phyloP scores from a whole-genome alignment of 2,113 vertebrate genomes.

The Corythornis cristatus region DNA sequence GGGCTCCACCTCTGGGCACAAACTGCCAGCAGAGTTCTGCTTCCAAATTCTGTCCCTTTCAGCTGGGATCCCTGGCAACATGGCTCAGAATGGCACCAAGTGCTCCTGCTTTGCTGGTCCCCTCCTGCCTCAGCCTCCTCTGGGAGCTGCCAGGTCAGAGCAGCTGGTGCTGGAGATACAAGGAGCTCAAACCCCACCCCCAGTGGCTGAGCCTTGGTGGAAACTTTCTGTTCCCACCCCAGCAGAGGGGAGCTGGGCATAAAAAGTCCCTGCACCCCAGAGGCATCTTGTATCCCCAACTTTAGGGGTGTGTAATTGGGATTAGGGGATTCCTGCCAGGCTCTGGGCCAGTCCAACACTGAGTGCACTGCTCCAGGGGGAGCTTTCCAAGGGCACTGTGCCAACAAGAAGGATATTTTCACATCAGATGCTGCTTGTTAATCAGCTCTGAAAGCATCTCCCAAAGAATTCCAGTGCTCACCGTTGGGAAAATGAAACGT shows the following conservation, averaged over 20 bases:
- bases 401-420: not conserved
- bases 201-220: not conserved
- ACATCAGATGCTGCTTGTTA: not conserved
- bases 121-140: not conserved
- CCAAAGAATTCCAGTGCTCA: not conserved
- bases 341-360: not conserved
- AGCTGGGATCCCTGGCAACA: not conserved
- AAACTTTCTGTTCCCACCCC: not conserved
- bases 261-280: not conserved
- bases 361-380: not conserved
- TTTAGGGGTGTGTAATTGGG: not conserved
- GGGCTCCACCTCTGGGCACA: not conserved
- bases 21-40: not conserved
- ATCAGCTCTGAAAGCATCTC: not conserved
- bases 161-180: not conserved
- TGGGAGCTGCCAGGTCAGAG: not conserved
- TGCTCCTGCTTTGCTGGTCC: not conserved
- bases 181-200: not conserved
- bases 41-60: not conserved
- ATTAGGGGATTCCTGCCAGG: not conserved
- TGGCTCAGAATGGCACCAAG: not conserved
- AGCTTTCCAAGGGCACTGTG: not conserved
- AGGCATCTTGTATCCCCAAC: too few relatives aligned
- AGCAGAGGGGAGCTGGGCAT: not conserved
- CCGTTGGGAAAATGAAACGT: not conserved